Conservation (phyloP, 2,888 invertebrate genomes). For the Amitus sp. region DNA sequence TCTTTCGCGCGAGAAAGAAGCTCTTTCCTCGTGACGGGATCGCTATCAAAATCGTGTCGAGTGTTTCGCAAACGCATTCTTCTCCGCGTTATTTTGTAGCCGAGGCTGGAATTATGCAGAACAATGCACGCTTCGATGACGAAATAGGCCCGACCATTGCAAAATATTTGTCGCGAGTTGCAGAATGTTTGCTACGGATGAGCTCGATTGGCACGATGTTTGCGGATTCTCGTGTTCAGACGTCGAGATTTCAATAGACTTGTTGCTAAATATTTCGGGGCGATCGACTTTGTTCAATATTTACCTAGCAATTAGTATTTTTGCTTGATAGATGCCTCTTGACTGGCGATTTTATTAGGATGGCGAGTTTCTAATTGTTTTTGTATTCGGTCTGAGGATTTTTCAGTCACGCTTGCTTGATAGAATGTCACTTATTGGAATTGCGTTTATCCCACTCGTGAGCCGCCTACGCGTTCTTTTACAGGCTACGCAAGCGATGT, state of each 20-base stretch:
- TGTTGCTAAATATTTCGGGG: constrained; percentile 13
- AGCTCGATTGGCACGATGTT: constrained; percentile 12
- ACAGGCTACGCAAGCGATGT: constrained; percentile 37
- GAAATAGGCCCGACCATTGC: constrained; percentile 2
- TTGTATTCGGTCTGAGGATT: constrained; percentile 8
- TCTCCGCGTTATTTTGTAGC: background rate
- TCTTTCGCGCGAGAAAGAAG: too few relatives aligned
- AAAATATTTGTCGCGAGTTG: constrained; percentile 18
- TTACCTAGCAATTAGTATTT: constrained; percentile 24
- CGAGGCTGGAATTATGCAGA: background rate
- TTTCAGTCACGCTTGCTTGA: constrained; percentile 16
- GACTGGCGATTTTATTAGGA: background rate
- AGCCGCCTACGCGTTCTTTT: constrained; percentile 44
- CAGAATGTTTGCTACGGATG: constrained; percentile 19
- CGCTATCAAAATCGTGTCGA: too few relatives aligned
- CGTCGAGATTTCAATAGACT: constrained; percentile 3
- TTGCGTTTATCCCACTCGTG: constrained; percentile 48
- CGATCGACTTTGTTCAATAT: constrained; percentile 31
- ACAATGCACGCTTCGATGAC: constrained; percentile 10
- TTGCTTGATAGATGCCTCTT: background rate
- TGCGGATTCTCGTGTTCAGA: constrained; percentile 14
- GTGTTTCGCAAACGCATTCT: background rate
- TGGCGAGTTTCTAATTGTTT: constrained; percentile 15
- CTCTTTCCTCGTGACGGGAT: too few relatives aligned
- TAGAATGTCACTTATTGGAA: constrained; percentile 47